phyloP scores from a whole-genome alignment of 2,113 vertebrate genomes.

The Regulus satrapa region DNA sequence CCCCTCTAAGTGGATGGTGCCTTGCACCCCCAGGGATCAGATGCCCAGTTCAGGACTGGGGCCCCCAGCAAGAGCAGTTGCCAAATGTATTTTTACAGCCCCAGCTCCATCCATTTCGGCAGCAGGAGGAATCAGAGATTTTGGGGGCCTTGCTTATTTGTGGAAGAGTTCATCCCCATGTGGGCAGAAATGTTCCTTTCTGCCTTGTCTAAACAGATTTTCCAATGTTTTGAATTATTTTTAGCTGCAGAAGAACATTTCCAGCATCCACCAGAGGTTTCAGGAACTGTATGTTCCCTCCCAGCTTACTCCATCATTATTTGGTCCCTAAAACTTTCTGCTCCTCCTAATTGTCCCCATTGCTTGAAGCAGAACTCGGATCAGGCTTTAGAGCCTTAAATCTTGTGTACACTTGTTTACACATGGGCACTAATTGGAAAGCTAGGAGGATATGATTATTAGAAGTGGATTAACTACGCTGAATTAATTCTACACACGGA shows the following conservation, averaged over 20 bases:
- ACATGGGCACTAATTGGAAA: not conserved
- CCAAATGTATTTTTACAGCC: not conserved
- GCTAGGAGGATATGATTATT: not conserved
- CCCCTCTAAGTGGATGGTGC: not conserved
- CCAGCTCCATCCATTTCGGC: not conserved
- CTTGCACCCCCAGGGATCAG: not conserved
- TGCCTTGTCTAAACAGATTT: not conserved
- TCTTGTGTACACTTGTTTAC: not conserved
- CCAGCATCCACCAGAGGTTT: not conserved
- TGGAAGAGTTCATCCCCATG: not conserved
- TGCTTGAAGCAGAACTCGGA: not conserved
- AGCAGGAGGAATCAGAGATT: not conserved
- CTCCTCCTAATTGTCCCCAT: not conserved
- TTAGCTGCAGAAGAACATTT: not conserved
- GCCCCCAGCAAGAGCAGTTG: not conserved
- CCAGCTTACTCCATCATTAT: not conserved
- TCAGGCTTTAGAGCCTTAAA: not conserved
- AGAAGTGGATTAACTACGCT: constrained; percentile 19
- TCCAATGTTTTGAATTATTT: not conserved
- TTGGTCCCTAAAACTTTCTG: not conserved
- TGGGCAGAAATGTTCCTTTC: not conserved
- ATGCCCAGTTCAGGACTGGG: not conserved
- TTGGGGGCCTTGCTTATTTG: not conserved
- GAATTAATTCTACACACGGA: constrained; percentile 10
- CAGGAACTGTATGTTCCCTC: not conserved